A percentile compares a stretch with the other conserved stretches of the same genome.
Conservation (phyloP, 1,140 invertebrate species). For the Drosophila suzukii region DNA sequence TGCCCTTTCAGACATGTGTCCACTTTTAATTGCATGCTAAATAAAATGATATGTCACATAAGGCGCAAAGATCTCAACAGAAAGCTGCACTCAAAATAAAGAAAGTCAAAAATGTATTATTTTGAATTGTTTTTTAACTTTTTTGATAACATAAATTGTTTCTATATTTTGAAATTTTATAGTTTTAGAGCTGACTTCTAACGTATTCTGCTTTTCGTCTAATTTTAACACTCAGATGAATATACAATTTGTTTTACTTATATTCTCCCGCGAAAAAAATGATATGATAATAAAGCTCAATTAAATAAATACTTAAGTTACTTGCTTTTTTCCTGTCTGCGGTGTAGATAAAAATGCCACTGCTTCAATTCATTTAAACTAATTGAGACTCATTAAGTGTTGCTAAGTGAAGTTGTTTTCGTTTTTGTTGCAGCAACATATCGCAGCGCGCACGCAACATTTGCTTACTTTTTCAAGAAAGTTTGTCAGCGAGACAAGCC, state of each 20-base stretch:
- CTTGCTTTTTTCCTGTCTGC: slow-evolving; percentile 19
- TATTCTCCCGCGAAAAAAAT: not conserved
- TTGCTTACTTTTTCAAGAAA: slow-evolving; percentile 11
- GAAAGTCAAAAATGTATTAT: too few species aligned
- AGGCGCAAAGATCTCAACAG: not conserved
- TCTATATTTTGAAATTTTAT: too few species aligned
- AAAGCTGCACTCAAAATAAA: not conserved
- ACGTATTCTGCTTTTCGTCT: not conserved
- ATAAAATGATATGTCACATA: slow-evolving; percentile 1
- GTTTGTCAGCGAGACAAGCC: not conserved
- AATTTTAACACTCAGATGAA: not conserved
- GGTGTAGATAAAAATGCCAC: slow-evolving; percentile 43
- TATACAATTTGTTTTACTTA: slow-evolving; percentile 5
- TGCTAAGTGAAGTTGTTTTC: slow-evolving; percentile 17
- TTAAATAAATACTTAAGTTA: slow-evolving; percentile 53
- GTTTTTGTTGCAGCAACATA: slow-evolving; percentile 12
- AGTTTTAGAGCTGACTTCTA: too few species aligned
- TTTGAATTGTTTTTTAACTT: too few species aligned
- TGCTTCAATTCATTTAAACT: slow-evolving; percentile 59
- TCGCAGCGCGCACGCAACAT: slow-evolving; percentile 23
- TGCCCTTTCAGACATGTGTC: not conserved
- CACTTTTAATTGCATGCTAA: not conserved
- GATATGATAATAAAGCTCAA: slow-evolving; percentile 38
- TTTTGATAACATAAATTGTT: too few species aligned
- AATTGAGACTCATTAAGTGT: slow-evolving; percentile 59